Base-by-base conservation (phyloP, 1,140 invertebrate genomes). In the Dinothrombium tinctorium region DNA sequence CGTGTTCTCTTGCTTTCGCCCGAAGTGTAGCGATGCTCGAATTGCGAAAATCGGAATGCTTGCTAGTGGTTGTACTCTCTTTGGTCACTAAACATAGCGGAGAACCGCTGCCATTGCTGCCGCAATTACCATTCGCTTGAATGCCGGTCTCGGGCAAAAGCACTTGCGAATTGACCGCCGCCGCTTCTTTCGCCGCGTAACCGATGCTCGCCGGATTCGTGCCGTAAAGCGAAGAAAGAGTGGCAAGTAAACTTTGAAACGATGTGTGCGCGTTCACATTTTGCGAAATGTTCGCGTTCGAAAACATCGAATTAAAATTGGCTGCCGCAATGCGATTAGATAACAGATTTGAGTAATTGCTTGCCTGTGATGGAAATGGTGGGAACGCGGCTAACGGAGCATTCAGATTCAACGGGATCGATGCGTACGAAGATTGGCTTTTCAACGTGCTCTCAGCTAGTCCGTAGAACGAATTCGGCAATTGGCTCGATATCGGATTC, bases 161-260 rank as follows among this genome's bases (percentile, higher is more conserved):
- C 26, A 7, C n/a, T 28, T 7, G 26, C n/a, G 26, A n/a, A 28
- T 28, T 28, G 7, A 28, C 26, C n/a, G 7, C 17, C 4, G 29
- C 17, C 17, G 12, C n/a, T 12, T 4, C 17, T 12, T 6, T 32
- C 12, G 5, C 17, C 17, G 29, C 17, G n/a, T 5, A 12, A 14
- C 8, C n/a, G 26, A 8, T 28, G 26, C 12, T 32, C 5, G 12
- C 29, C n/a, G n/a, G n/a, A 32, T 32, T 32, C 12, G 12, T 15
- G 12, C 37, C 37, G 22, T 39, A 39, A 11, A 39, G 11, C 7
- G 37, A 28, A 5, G 44, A 46, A n/a, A 46, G 24, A 20, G 44
- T 37, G 23, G 44, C 44, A 15, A 46, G 29, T 23, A 46, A 20
- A 35, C 33, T 42, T 39, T 46, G 44, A 22, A 46, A 46, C 29